Conservation (phyloP, 2,888 invertebrate species). For the Spodoptera littoralis region DNA sequence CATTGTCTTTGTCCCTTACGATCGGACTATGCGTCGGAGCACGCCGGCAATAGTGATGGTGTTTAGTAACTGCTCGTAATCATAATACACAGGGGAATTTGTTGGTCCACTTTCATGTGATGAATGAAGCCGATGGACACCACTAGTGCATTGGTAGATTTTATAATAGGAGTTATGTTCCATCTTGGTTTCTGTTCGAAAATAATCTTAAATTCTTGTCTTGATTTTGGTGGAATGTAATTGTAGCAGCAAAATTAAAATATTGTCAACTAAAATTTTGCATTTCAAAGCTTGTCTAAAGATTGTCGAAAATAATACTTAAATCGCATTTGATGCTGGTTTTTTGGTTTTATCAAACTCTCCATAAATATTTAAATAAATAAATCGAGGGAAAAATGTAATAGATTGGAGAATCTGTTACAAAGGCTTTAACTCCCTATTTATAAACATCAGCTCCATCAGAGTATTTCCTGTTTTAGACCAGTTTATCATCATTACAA, state of each 20-base stretch:
- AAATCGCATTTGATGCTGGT: too few species aligned
- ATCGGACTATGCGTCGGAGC: slow-evolving; percentile 30
- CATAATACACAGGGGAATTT: slow-evolving; percentile 35
- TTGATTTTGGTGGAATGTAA: too few species aligned
- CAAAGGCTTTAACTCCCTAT: too few species aligned
- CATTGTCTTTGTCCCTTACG: slow-evolving; percentile 42
- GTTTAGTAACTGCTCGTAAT: slow-evolving; percentile 38
- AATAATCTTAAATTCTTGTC: too few species aligned
- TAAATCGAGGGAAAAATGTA: too few species aligned
- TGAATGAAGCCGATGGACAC: slow-evolving; percentile 25
- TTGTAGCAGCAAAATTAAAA: too few species aligned
- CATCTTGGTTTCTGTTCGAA: slow-evolving; percentile 27
- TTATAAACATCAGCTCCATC: background rate
- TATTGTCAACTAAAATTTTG: too few species aligned
- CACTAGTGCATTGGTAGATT: slow-evolving; percentile 20
- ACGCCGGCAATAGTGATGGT: slow-evolving; percentile 29
- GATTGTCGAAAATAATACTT: too few species aligned
- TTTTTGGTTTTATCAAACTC: too few species aligned
- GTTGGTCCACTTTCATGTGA: slow-evolving; percentile 43
- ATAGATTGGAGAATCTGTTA: too few species aligned
- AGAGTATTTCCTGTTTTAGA: background rate
- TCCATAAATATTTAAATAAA: too few species aligned
- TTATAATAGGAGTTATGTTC: slow-evolving; percentile 11
- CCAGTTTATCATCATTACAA: slow-evolving; percentile 7
- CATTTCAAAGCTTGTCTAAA: too few species aligned